Base-by-base conservation (phyloP, 2,888 invertebrate genomes). In the Panopea generosa region DNA sequence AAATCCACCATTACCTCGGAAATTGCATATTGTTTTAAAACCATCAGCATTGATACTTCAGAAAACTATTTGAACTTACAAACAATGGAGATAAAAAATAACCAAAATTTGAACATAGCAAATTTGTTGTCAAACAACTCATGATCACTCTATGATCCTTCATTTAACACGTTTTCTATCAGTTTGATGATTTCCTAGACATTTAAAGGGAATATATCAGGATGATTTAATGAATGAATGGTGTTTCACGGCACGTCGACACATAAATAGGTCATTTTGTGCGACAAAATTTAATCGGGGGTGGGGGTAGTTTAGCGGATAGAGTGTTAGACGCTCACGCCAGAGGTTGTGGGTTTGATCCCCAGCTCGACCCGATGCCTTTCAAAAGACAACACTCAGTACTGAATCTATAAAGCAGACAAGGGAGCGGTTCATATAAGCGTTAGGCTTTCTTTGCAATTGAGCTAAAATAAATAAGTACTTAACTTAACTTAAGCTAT, bases 1-100 rank as follows among this genome's bases (percentile, higher is more conserved):
- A 40, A 40, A 40, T 40, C 40, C 40, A 40, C 40, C 40, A 40
- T 40, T 40, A 40, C 40, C 40, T 40, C 40, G 40, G 40, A 40
- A 40, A 40, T 40, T 40, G 40, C 40, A 16, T 40, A 40, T 40
- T 40, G 16, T 40, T 40, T 40, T 40, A 40, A 40, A 40, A 40
- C 40, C 40, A 40, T 40, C 40, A 40, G 40, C 40, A 40, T 40
- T 40, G 40, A 40, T 40, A 40, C 40, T 11, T 40, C 40, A 40
- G 40, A 40, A 40, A 40, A 40, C 40, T 40, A 40, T 40, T 40
- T 40, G 40, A 40, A 40, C 40, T 40, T 40, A 40, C 40, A 40
- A 40, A 40, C 40, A 40, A 40, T 40, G 40, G 40, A 40, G 40
- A 40, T 40, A 40, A 16, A 40, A 40, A 40, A 11, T 40, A 40